Base-by-base conservation (phyloP, 2,888 invertebrate species). In the Psococerastis gibbosa region DNA sequence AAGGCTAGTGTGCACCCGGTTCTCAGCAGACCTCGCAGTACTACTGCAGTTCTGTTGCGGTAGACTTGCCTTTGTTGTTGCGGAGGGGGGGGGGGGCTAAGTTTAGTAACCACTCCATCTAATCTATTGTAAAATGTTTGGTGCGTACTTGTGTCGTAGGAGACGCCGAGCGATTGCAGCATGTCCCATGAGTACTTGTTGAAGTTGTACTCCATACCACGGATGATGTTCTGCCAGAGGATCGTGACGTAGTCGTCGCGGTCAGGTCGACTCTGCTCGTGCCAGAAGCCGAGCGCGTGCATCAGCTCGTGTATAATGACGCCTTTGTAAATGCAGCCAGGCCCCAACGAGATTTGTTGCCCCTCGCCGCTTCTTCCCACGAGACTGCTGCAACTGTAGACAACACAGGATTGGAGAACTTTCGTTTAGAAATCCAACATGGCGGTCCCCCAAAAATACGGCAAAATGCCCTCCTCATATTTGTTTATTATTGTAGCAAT, bases 221-320 rank as follows among this genome's bases (percentile, higher is more conserved):
- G 48, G 4, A 47, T 43, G 27, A 57, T 54, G 46, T 57, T 56
- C 15, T 51, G 45, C 55, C 55, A 56, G 22, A 49, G 46, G 11
- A 57, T 49, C 27, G 48, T 49, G 13, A 57, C 50, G 47, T 54
- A 52, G n/a, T 46, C 35, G 50, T 57, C 54, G 15, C 57, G 46
- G 47, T 57, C 57, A 3, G 53, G 51, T 3, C 57, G 49, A 2
- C 55, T 55, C 42, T 57, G 57, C 47, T 57, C 57, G 49, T 57
- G 57, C 55, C 55, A 56, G 46, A 57, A 55, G 38, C 57, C 57
- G 2, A 57, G 50, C 6, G 54, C 49, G 46, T 57, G 57, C 44
- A 57, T 49, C n/a, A 57, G 49, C 46, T 57, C 57, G 47, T 57
- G 57, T 43, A 55, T 55, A 23, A 57, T 55, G 13, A 54, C 54